A percentile compares a stretch with the other conserved stretches of the same genome.
Evolutionary conservation across 1,140 invertebrate genomes (phyloP).

Genomic region (Metaphire vulgaris): DNA sequence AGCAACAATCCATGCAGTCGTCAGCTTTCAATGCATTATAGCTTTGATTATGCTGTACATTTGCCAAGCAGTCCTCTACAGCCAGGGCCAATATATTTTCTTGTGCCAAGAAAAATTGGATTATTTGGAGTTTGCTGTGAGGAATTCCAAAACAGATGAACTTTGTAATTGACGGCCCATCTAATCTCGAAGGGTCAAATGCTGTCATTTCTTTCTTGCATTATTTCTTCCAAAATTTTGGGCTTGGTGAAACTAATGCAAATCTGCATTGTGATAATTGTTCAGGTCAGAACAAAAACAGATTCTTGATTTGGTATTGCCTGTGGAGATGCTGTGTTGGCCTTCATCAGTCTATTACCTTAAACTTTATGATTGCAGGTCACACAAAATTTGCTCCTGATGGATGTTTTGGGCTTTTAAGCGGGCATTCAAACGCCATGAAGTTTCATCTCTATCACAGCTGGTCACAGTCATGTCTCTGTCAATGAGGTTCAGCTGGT

Average conservation of each 20-base stretch:
- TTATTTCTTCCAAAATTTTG: conserved; percentile 34
- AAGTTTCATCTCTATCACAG: too few species aligned
- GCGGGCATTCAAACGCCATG: too few species aligned
- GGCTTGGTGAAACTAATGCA: conserved; percentile 33
- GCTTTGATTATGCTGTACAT: conserved; percentile 25
- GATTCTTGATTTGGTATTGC: too few species aligned
- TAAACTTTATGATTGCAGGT: too few species aligned
- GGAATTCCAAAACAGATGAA: conserved; percentile 32
- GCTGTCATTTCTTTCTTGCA: conserved; percentile 35
- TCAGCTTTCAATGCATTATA: conserved; percentile 22
- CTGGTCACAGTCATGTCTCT: too few species aligned
- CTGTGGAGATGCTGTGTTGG: too few species aligned
- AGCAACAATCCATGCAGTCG: conserved; percentile 11
- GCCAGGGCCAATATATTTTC: conserved; percentile 36
- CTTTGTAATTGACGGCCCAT: conserved; percentile 32
- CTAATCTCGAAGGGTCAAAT: conserved; percentile 33
- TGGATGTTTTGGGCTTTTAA: too few species aligned
- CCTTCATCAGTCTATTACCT: too few species aligned
- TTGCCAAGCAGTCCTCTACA: conserved; percentile 31
- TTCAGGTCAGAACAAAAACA: too few species aligned
- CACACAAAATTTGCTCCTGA: too few species aligned
- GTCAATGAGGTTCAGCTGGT: too few species aligned
- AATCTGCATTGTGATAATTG: conserved; percentile 37
- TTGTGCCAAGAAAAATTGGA: conserved; percentile 33
- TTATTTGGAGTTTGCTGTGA: conserved; percentile 37